phyloP scores from a whole-genome alignment of 2,113 vertebrate genomes.

The Psittacara wagleri region DNA sequence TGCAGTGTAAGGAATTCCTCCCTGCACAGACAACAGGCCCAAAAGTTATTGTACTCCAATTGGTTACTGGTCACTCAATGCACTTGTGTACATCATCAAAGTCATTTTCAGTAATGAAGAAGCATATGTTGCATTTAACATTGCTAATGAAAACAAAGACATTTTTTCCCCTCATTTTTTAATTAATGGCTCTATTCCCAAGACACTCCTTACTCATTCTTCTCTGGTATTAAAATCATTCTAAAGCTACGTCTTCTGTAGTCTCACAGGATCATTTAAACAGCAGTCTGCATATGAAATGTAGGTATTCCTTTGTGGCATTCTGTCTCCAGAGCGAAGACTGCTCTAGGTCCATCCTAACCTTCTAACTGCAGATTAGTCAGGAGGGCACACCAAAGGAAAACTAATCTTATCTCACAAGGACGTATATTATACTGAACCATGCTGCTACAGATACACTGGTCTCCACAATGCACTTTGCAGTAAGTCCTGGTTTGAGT shows the following conservation, averaged over 20 bases:
- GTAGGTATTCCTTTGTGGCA: neutral
- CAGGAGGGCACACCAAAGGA: neutral
- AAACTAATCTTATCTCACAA: neutral
- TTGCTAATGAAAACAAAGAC: neutral
- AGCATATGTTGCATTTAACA: neutral
- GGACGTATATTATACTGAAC: neutral
- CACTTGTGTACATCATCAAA: neutral
- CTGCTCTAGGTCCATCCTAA: neutral
- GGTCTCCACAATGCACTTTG: neutral
- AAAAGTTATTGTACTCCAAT: neutral
- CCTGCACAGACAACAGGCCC: neutral
- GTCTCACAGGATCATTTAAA: neutral
- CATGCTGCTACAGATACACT: neutral
- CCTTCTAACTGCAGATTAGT: neutral
- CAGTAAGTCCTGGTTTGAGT: neutral
- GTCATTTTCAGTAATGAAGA: neutral
- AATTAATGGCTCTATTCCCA: neutral
- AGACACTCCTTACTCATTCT: neutral
- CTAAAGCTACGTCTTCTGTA: neutral
- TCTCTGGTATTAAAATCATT: neutral
- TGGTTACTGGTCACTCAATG: neutral
- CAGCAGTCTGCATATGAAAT: neutral
- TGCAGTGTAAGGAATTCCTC: neutral
- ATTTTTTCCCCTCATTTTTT: neutral
- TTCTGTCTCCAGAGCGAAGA: neutral